phyloP scores from a whole-genome alignment of 2,888 invertebrate species.

The Chaetogeoica ovagalla region DNA sequence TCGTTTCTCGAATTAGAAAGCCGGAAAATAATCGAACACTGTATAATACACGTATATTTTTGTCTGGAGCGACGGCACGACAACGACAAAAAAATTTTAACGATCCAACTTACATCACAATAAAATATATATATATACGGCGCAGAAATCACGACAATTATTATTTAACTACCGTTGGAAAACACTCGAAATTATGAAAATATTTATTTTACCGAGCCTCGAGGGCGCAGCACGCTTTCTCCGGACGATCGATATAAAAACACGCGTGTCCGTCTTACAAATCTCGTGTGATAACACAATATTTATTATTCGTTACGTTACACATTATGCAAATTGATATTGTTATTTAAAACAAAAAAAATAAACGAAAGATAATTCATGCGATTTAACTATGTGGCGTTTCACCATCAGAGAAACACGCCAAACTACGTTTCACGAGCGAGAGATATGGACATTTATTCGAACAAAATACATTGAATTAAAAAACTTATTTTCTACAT shows the following conservation, averaged over 20 bases:
- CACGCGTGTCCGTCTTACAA: background rate
- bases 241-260: background rate
- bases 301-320: background rate
- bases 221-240: slow-evolving; percentile 1
- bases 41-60: background rate
- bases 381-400: no score
- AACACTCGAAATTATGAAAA: slow-evolving; percentile 9
- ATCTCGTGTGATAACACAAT: background rate
- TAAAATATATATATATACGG: background rate
- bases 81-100: background rate
- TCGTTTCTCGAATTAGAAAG: slow-evolving; percentile 16
- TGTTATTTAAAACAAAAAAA: background rate
- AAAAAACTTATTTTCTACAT: no score
- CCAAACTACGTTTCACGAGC: no score
- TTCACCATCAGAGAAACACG: no score
- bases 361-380: background rate
- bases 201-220: background rate
- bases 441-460: no score
- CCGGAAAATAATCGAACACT: background rate
- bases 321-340: background rate
- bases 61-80: background rate
- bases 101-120: background rate
- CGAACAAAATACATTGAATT: no score
- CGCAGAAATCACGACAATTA: background rate
- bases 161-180: background rate